phyloP scores from a whole-genome alignment of 2,113 vertebrate species.

The Xenus cinereus region DNA sequence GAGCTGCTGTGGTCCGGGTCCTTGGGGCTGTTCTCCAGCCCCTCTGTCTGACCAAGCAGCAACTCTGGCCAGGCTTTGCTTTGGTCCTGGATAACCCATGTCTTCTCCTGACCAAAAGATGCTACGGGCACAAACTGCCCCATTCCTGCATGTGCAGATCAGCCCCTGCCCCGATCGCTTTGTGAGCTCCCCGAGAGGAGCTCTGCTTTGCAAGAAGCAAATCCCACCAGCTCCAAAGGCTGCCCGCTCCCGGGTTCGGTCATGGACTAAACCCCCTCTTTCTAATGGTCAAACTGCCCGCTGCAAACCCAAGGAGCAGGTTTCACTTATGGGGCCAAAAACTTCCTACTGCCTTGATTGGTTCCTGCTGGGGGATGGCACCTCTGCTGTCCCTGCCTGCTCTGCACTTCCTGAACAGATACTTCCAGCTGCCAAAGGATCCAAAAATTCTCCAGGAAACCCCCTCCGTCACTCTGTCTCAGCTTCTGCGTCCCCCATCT shows the following conservation, averaged over 20 bases:
- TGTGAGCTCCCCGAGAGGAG: not conserved
- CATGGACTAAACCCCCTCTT: not conserved
- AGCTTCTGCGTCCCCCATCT: not conserved
- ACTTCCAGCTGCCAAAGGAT: not conserved
- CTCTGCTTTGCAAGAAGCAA: not conserved
- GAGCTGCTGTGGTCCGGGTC: not conserved
- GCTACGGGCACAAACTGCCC: not conserved
- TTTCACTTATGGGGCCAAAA: not conserved
- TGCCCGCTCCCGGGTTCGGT: not conserved
- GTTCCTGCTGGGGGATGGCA: not conserved
- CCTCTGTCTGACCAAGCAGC: not conserved
- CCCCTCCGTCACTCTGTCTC: not conserved
- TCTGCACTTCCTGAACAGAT: not conserved
- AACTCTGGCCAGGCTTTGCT: not conserved
- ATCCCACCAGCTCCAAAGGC: not conserved
- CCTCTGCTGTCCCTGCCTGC: not conserved
- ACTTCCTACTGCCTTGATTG: not conserved
- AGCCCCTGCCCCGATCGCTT: not conserved
- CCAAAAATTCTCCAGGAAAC: not conserved
- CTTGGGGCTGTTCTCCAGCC: not conserved
- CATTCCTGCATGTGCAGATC: not conserved
- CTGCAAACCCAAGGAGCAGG: not conserved
- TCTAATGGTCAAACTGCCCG: not conserved
- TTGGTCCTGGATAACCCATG: not conserved
- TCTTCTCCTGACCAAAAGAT: not conserved